Base-by-base conservation (phyloP, 2,888 invertebrate species). In the Conus canariensis region DNA sequence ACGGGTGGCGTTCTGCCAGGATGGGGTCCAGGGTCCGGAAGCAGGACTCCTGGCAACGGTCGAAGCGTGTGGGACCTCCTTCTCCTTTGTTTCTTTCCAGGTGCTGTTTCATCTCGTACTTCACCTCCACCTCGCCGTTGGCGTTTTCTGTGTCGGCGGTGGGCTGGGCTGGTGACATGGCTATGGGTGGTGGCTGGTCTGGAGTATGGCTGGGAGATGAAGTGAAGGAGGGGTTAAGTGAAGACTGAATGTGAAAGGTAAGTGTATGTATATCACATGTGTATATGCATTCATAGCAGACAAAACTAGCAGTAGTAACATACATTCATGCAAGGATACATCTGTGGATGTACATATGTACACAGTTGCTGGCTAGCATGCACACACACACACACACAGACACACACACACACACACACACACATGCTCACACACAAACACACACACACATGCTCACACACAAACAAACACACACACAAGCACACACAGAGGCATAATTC, bases 1-100 rank as follows among this genome's bases (percentile, higher is more conserved):
- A 91, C 6, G 94, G 94, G 92, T 95, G 92, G 91, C 94, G 92
- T 85, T 94, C 93, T 25, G 94, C 93, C 22, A 92, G 90, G 30
- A 93, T 90, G 9, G 95, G 95, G 59, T 91, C 91, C 45, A 92
- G 92, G 90, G 93, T 92, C 8, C 70, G 82, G 30, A 93, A 91
- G 82, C 93, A 92, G 60, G 90, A 91, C 7, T 22, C 60, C 22
- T 91, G 88, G 22, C 93, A 90, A 2, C 87, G 91, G 16, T 85
- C 19, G 90, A 94, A 94, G n/a, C 85, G 64, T 22, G 58, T 9
- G 82, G 82, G 82, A 0, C 58, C 82, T 14, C 22, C 22, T 56
- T 77, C 12, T 10, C 58, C 30, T 60, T 59, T 16, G 56, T 12
- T 56, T 16, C n/a, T 85, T 56, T 8, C 59, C 30, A 8, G 12